Base-by-base conservation (phyloP, 2,888 invertebrate genomes). In the Heliconius cydno region DNA sequence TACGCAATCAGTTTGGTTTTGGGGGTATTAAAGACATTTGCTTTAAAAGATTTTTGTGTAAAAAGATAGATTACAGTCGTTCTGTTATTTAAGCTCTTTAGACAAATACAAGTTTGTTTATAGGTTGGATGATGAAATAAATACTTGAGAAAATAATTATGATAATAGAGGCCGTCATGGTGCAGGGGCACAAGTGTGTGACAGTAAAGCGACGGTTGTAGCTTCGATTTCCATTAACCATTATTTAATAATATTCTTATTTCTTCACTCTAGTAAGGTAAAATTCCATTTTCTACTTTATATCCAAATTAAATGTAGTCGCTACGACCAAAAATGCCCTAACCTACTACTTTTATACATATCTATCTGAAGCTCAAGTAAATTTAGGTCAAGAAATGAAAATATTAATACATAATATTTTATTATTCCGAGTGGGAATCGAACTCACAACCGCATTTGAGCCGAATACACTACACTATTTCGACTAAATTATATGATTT, bases 1-100 rank as follows among this genome's bases (percentile, higher is more conserved):
- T 75, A 13, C 38, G 15, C 60, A 74, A 73, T 74, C 57, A 38
- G 60, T 74, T 74, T 30, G 15, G 74, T 75, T 79, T 74, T 13
- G 60, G 19, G 25, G 25, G 6, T 13, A n/a, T 30, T 68, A 28
- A 74, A 68, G 46, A 10, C 25, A 66, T 78, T 78, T 78, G 52
- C 25, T 78, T 70, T 28, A 78, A 63, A 63, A 57, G 10, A n/a
- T 52, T 67, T 78, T 78, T n/a, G 46, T 38, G 10, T 66, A 15
- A 34, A 30, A 73, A 57, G 41, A 73, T 67, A 66, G 28, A 66
- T 57, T 22, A 25, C 13, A 28, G 28, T 46, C 52, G 72, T 66
- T 72, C 25, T 10, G 12, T 22, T 41, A 46, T 19, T 28, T n/a
- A 25, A 15, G 41, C 41, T 71, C 13, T 25, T 71, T 28, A 71